Base-by-base conservation (phyloP, 1,140 invertebrate genomes). In the Rhizoglyphus robini region DNA sequence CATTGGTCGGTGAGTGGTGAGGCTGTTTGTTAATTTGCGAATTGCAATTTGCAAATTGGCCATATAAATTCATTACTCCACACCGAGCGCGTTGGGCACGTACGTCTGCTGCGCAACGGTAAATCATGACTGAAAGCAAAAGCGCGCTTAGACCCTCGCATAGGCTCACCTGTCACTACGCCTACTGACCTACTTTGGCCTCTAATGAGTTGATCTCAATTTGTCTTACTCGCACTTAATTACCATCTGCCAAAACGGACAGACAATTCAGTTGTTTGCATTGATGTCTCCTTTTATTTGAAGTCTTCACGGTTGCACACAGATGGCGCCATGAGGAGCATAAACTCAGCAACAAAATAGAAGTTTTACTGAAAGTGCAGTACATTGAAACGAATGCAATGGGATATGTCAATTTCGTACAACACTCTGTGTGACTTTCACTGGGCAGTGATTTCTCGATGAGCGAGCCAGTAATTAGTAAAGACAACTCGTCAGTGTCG, bases 1-100 rank as follows among this genome's bases (percentile, higher is more conserved):
- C n/a, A n/a, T n/a, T n/a, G n/a, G n/a, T n/a, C n/a, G n/a, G n/a
- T n/a, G n/a, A n/a, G n/a, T 15, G 20, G 15, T 27, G 51, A 25
- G 8, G 51, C 8, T 27, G 51, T 11, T 54, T 8, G 23, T 27
- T 54, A 54, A 23, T 32, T 54, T 11, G 51, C 20, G 51, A 41
- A 18, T n/a, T 11, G 18, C 36, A 54, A 54, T 54, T 54, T 54
- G 51, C 20, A 54, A 54, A 54, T 54, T 54, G 51, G 51, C 51
- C 51, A 54, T 54, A 54, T 54, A 54, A 54, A 54, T 54, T 54
- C 51, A 54, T 54, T 54, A 54, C 15, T 15, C 15, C 23, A n/a
- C n/a, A n/a, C n/a, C n/a, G 36, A 41, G 36, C 18, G 18, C 36
- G 8, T 41, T 41, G 8, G 36, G 36, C 8, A 41, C 36, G 36